Percentiles rank a stretch among this genome's conserved stretches.
These are phyloP conservation scores for Syrmaticus mikado DNA, from an alignment of 2,113 vertebrate species.

Conservation along the genomic window DNA sequence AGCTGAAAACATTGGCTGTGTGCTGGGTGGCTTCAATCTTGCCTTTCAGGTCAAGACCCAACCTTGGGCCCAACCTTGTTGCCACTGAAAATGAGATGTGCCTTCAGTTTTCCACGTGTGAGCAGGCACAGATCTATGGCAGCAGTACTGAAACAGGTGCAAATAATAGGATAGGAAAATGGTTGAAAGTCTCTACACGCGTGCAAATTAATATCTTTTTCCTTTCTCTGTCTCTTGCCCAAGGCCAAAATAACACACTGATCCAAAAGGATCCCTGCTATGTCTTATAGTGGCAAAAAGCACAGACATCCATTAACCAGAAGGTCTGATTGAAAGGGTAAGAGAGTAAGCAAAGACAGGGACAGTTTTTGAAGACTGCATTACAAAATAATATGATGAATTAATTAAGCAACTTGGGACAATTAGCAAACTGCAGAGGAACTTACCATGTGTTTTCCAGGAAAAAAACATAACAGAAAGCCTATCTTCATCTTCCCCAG, in stretches of 20 bases:
- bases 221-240: not conserved
- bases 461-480: not conserved
- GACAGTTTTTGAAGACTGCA: not conserved
- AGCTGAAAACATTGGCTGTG: not conserved
- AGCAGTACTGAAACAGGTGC: not conserved
- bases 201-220: not conserved
- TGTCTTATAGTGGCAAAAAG: not conserved
- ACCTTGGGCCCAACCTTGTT: not conserved
- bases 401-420: slow-evolving; percentile 1
- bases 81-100: not conserved
- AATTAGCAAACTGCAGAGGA: not conserved
- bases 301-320: not conserved
- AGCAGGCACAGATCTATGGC: not conserved
- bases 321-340: not conserved
- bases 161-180: not conserved
- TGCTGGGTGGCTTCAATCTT: not conserved
- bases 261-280: not conserved
- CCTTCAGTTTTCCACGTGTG: not conserved
- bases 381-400: slow-evolving; percentile 15
- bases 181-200: not conserved
- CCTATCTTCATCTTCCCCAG: not conserved
- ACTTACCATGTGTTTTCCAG: slow-evolving; percentile 9
- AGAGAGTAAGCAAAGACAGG: not conserved
- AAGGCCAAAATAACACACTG: not conserved
- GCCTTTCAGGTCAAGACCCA: not conserved